A percentile compares a stretch with the other conserved stretches of the same genome.
Conservation (phyloP, 2,113 vertebrate species). For the Pogonocichla stellata region DNA sequence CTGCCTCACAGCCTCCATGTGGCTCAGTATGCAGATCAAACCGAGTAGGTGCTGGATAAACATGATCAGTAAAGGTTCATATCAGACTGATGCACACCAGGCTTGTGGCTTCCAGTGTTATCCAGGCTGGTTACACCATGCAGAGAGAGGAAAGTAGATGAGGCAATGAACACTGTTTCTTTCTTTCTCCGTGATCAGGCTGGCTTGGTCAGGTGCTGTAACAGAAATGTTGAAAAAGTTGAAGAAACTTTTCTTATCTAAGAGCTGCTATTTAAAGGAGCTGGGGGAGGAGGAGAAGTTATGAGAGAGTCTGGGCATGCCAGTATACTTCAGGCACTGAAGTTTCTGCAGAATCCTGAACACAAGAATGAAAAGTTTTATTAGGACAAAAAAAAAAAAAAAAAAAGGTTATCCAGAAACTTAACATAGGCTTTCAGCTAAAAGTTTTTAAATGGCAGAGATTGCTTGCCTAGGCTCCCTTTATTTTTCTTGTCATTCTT, state of each 20-base stretch:
- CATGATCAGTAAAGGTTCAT: conserved; percentile 41
- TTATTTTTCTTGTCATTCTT: background rate
- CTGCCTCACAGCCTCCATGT: conserved; percentile 59
- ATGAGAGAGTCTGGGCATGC: background rate
- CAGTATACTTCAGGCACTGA: background rate
- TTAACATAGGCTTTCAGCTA: background rate
- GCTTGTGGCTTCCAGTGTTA: conserved; percentile 30
- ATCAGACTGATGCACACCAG: conserved; percentile 31
- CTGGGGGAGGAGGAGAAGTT: background rate
- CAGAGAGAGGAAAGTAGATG: conserved; percentile 45
- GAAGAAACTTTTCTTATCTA: conserved; percentile 31
- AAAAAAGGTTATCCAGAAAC: background rate
- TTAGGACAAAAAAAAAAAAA: background rate
- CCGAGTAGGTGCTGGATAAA: conserved; percentile 35
- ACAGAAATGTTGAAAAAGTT: conserved; percentile 15
- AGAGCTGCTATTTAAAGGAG: background rate
- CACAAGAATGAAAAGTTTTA: background rate
- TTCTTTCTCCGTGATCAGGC: background rate
- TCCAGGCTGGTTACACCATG: conserved; percentile 2
- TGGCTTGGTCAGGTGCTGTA: conserved; percentile 8
- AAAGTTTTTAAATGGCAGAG: background rate
- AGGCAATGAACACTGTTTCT: background rate
- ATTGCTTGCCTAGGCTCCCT: background rate
- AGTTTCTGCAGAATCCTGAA: background rate
- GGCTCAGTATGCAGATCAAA: conserved; percentile 25